Conservation (phyloP, 2,888 invertebrate genomes). For the Luperina testacea region DNA sequence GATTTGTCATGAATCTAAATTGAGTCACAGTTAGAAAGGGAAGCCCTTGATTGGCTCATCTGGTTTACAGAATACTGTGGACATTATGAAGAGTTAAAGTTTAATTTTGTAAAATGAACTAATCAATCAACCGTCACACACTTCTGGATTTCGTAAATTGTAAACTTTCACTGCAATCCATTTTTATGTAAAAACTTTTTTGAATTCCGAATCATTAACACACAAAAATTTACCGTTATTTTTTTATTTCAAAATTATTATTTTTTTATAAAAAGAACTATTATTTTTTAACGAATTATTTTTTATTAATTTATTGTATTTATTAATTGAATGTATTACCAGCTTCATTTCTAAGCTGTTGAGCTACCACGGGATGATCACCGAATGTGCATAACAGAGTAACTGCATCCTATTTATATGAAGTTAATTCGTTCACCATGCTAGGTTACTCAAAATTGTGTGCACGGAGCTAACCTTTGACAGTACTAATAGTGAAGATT, state of each 20-base stretch:
- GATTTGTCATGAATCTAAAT: slow-evolving; percentile 46
- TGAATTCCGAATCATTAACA: slow-evolving; percentile 1
- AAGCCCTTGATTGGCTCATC: slow-evolving; percentile 47
- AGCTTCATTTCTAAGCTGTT: slow-evolving; percentile 88
- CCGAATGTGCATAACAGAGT: slow-evolving; percentile 79
- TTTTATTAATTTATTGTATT: slow-evolving; percentile 28
- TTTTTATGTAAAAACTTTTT: slow-evolving; percentile 28
- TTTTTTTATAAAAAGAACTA: not conserved
- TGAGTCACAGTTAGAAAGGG: slow-evolving; percentile 57
- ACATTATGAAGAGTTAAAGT: not conserved
- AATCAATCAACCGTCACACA: slow-evolving; percentile 14
- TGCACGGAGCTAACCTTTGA: slow-evolving; percentile 88
- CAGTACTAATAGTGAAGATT: slow-evolving; percentile 72
- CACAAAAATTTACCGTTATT: slow-evolving; percentile 19
- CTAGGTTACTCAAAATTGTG: slow-evolving; percentile 79
- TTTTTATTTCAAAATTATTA: not conserved
- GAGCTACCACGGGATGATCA: slow-evolving; percentile 73
- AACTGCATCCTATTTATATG: slow-evolving; percentile 86
- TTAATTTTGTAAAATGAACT: slow-evolving; percentile 6
- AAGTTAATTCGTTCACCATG: slow-evolving; percentile 85
- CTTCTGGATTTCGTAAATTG: slow-evolving; percentile 6
- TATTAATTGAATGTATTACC: slow-evolving; percentile 75
- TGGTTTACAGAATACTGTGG: slow-evolving; percentile 15
- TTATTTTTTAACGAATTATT: not conserved
- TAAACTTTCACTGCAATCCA: slow-evolving; percentile 66